Percentiles rank a stretch among this genome's conserved stretches.
Evolutionary conservation across 2,888 invertebrate genomes (phyloP).

Genomic region (Brenthis daphne): DNA sequence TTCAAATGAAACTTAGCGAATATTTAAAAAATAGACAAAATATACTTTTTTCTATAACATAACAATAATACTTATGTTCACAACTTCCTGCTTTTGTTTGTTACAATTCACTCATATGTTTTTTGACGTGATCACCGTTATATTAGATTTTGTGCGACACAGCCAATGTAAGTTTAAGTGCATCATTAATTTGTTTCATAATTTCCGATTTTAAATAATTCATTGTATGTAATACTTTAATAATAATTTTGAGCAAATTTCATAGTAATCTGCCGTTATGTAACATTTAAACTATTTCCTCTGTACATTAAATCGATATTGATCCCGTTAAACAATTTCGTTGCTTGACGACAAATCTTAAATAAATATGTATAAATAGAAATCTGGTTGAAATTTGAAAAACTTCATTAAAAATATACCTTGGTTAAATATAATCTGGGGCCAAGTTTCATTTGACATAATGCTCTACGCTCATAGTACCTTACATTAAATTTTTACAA

Average conservation of each 20-base stretch:
- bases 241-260: slow-evolving; percentile 11
- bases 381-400: slow-evolving; percentile 10
- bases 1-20: slow-evolving; percentile 32
- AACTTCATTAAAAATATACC: slow-evolving; percentile 10
- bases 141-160: slow-evolving; percentile 1
- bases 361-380: slow-evolving; percentile 18
- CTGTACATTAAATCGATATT: not conserved
- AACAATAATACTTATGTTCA: not conserved
- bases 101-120: not conserved
- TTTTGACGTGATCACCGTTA: not conserved
- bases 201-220: not conserved
- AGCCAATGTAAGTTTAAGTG: slow-evolving; percentile 6
- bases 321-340: slow-evolving; percentile 10
- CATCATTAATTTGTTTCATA: not conserved
- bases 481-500: slow-evolving; percentile 17
- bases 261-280: not conserved
- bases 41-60: not conserved
- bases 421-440: slow-evolving; percentile 17
- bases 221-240: not conserved
- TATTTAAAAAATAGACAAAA: not conserved
- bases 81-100: not conserved
- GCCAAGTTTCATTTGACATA: slow-evolving; percentile 33
- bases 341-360: not conserved
- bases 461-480: slow-evolving; percentile 24
- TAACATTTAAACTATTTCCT: not conserved